phyloP scores from a whole-genome alignment of 2,797 vertebrate genomes.

The Coregonus ussuriensis region DNA sequence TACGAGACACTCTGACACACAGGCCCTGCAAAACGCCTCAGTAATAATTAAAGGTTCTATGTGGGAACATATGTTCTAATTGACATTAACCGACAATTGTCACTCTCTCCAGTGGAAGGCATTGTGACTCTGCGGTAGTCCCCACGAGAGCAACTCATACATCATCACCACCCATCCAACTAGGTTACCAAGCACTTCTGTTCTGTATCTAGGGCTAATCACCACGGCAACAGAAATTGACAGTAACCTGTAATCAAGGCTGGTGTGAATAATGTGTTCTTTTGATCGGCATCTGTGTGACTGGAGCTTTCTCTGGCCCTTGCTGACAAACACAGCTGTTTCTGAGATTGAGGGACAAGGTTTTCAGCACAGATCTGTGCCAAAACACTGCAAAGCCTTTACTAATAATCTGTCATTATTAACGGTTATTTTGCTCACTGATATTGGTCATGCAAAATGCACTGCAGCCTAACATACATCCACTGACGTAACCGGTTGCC shows the following conservation, averaged over 20 bases:
- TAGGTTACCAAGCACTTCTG: slow-evolving; percentile 50
- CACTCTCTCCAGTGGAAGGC: neutral
- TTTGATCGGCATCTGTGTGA: slow-evolving; percentile 31
- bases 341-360: neutral
- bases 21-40: neutral
- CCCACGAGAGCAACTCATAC: slow-evolving; percentile 9
- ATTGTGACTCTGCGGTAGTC: neutral
- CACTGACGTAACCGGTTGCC: too few species aligned
- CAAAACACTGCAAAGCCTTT: neutral
- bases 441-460: too few species aligned
- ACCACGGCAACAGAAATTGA: slow-evolving; percentile 68
- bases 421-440: too few species aligned
- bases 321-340: neutral
- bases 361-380: neutral
- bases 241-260: slow-evolving; percentile 69
- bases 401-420: neutral
- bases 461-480: too few species aligned
- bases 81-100: neutral
- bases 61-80: neutral
- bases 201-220: slow-evolving; percentile 56
- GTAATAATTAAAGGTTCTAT: neutral
- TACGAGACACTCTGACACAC: slow-evolving; percentile 39
- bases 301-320: neutral
- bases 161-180: slow-evolving; percentile 2
- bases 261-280: neutral